phyloP scores from a whole-genome alignment of 2,113 vertebrate genomes.

The Prunella himalayana region DNA sequence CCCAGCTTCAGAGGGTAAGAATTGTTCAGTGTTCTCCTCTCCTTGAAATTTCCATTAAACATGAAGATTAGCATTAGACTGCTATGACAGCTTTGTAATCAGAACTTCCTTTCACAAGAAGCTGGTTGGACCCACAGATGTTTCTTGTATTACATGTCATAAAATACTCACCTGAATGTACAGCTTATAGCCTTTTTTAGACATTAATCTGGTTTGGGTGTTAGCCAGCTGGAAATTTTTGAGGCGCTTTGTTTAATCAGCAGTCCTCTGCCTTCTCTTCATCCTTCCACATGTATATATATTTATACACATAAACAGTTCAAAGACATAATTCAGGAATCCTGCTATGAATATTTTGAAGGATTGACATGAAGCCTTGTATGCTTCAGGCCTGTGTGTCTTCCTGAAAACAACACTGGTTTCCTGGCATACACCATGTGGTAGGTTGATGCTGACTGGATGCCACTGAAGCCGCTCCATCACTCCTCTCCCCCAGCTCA shows the following conservation, averaged over 20 bases:
- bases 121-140: neutral
- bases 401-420: neutral
- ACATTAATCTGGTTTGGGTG: neutral
- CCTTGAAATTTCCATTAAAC: neutral
- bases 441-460: neutral
- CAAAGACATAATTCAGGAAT: neutral
- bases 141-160: neutral
- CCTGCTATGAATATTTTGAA: neutral
- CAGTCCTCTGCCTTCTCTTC: neutral
- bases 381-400: neutral
- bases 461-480: fast-evolving
- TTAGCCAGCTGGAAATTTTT: neutral
- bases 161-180: conserved; percentile 2
- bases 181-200: neutral
- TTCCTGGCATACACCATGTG: neutral
- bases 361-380: neutral
- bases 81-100: neutral
- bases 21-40: neutral
- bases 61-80: neutral
- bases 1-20: neutral
- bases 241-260: neutral
- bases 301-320: neutral
- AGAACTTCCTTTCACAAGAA: neutral
- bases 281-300: neutral
- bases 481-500: fast-evolving